phyloP scores from a whole-genome alignment of 1,140 invertebrate species.

The Cydia pomonella region DNA sequence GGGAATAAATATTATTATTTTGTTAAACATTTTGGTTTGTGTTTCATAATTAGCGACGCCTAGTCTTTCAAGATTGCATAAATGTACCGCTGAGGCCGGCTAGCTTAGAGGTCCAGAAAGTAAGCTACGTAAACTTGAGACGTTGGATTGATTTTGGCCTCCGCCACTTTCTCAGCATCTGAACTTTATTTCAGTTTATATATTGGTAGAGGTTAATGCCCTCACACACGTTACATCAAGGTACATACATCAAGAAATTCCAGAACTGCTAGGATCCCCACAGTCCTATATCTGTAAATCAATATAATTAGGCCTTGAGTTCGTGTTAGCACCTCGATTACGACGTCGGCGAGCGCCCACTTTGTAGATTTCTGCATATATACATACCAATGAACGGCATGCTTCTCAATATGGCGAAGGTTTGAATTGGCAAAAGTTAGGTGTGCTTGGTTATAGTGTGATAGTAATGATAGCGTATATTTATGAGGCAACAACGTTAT shows the following conservation, averaged over 20 bases:
- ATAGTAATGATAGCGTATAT: background rate
- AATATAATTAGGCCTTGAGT: constrained; percentile 65
- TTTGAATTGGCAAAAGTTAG: background rate
- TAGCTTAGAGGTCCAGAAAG: no score
- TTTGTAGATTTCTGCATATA: constrained; percentile 69
- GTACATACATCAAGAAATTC: background rate
- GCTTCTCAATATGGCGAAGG: background rate
- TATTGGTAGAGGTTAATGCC: no score
- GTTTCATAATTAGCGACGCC: no score
- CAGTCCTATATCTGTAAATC: constrained; percentile 50
- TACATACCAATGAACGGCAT: constrained; percentile 57
- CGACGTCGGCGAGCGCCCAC: constrained; percentile 51
- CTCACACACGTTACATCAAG: no score
- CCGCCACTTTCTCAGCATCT: no score
- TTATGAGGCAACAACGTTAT: background rate
- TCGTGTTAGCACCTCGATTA: constrained; percentile 65
- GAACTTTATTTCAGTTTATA: background rate
- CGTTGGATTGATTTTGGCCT: no score
- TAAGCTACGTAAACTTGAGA: no score
- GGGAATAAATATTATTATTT: no score
- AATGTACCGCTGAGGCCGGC: no score
- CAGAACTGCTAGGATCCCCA: background rate
- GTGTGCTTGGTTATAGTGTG: background rate
- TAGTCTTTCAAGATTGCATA: no score
- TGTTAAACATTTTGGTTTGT: no score